These are phyloP conservation scores for Bradypus variegatus DNA, from an alignment of 2,797 vertebrate species.

Conservation along the genomic window DNA sequence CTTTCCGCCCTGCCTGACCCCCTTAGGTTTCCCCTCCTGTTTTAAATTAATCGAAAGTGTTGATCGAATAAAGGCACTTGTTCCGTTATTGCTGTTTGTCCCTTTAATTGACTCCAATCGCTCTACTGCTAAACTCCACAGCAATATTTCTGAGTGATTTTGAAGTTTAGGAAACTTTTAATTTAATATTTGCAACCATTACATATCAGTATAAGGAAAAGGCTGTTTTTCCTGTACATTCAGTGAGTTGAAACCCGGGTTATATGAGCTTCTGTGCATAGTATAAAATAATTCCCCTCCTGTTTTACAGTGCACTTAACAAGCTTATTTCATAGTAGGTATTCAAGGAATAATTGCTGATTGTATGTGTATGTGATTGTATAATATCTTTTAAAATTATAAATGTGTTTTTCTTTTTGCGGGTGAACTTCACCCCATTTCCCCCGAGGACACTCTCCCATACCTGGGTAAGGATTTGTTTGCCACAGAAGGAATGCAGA, in stretches of 20 bases:
- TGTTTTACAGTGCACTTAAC: accelerated
- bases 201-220: not conserved
- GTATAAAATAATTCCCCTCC: accelerated
- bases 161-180: accelerated
- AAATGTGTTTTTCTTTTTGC: not conserved
- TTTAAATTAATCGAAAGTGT: not conserved
- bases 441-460: accelerated
- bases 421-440: accelerated
- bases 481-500: not conserved
- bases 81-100: accelerated
- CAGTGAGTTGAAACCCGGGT: accelerated
- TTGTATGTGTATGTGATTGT: too few relatives aligned
- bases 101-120: not conserved
- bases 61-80: accelerated
- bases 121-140: not conserved
- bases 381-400: not conserved
- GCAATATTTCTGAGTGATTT: accelerated
- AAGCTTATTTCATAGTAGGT: not conserved
- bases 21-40: not conserved
- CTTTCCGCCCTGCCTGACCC: too few relatives aligned
- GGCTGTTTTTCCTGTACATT: accelerated
- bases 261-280: not conserved
- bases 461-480: too few relatives aligned
- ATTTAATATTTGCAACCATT: too few relatives aligned
- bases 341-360: too few relatives aligned